phyloP scores from a whole-genome alignment of 2,797 vertebrate genomes.

The Okamejei kenojei region DNA sequence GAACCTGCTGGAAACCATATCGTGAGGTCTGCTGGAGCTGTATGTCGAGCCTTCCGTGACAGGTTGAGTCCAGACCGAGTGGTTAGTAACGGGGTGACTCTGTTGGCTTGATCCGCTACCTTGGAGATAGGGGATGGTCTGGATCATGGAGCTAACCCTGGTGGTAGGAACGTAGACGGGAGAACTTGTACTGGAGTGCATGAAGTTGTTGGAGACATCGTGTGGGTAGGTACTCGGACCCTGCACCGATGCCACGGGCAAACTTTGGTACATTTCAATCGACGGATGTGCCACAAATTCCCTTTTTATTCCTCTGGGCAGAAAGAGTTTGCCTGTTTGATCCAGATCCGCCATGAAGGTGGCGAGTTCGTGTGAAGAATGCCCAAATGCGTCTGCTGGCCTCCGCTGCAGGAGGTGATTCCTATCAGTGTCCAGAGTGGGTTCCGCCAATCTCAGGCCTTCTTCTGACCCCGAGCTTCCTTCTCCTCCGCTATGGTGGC shows the following conservation, averaged over 20 bases:
- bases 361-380: conserved; percentile 72
- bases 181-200: conserved; percentile 87
- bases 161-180: conserved; percentile 93
- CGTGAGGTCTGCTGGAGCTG: conserved; percentile 67
- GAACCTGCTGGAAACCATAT: conserved; percentile 67
- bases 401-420: conserved; percentile 66
- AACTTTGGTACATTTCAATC: conserved; percentile 91
- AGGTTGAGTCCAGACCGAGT: conserved; percentile 84
- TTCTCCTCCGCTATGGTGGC: conserved; percentile 57
- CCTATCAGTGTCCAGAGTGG: conserved; percentile 70
- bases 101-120: conserved; percentile 69
- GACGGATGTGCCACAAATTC: conserved; percentile 68
- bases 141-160: conserved; percentile 82
- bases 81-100: conserved; percentile 70
- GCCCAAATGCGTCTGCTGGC: conserved; percentile 71
- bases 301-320: conserved; percentile 75
- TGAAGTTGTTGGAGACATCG: conserved; percentile 74
- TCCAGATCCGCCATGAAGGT: conserved; percentile 90
- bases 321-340: conserved; percentile 83
- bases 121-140: conserved; percentile 81
- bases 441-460: conserved; percentile 57
- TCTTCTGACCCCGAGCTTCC: conserved; percentile 48
- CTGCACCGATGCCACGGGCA: conserved; percentile 81
- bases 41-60: conserved; percentile 83
- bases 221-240: conserved; percentile 77